Conservation (phyloP, 2,888 invertebrate genomes). For the Cephus pulcher region DNA sequence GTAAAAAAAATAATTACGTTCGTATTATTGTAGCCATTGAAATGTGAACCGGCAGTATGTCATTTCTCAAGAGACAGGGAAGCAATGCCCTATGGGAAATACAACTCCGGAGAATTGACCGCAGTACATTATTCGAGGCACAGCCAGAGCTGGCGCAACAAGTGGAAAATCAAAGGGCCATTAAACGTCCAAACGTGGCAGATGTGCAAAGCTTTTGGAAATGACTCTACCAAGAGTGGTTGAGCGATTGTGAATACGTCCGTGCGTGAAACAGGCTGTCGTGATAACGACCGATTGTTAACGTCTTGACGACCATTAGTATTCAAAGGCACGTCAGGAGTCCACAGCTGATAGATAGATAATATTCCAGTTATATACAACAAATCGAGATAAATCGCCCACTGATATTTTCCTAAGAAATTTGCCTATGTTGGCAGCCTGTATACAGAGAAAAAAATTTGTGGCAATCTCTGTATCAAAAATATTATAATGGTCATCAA, state of each 20-base stretch:
- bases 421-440: too few species aligned
- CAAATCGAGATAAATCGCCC: background rate
- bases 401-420: background rate
- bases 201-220: background rate
- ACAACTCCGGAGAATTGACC: background rate
- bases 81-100: background rate
- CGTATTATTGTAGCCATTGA: background rate
- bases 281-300: slow-evolving; percentile 2
- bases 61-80: background rate
- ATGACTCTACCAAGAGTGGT: background rate
- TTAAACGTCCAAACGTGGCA: background rate
- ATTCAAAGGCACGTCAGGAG: background rate
- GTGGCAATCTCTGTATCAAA: too few species aligned
- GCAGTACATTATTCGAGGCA: background rate
- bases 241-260: background rate
- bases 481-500: too few species aligned
- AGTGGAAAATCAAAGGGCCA: slow-evolving; percentile 7
- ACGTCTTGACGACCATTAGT: slow-evolving; percentile 2
- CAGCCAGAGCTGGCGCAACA: slow-evolving; percentile 11
- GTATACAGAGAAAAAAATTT: too few species aligned
- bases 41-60: background rate
- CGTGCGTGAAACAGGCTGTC: background rate
- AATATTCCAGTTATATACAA: background rate
- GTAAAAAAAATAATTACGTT: background rate
- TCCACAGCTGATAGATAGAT: background rate